Conservation (phyloP, 2,888 invertebrate genomes). For the Polymixis flavicincta region DNA sequence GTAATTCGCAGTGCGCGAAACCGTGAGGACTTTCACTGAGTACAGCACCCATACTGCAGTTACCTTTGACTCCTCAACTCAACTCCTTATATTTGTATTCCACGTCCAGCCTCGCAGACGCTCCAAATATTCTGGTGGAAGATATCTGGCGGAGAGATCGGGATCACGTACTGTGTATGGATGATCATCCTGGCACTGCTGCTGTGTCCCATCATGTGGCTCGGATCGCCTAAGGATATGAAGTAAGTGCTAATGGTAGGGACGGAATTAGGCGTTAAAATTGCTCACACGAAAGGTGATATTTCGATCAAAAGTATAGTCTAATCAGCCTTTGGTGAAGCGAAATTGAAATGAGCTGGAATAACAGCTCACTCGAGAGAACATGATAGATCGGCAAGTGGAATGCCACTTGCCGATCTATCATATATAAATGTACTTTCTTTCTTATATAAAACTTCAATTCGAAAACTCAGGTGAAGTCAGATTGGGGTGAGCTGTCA, state of each 20-base stretch:
- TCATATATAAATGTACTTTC: too few relatives aligned
- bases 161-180: conserved; percentile 96
- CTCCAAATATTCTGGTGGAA: conserved; percentile 94
- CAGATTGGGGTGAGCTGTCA: too few relatives aligned
- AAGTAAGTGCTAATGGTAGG: conserved; percentile 91
- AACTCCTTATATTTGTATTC: conserved; percentile 1
- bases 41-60: too few relatives aligned
- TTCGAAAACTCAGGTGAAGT: too few relatives aligned
- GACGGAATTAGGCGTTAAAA: not conserved
- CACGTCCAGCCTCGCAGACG: conserved; percentile 93
- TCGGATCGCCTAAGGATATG: conserved; percentile 97
- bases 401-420: too few relatives aligned
- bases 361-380: too few relatives aligned
- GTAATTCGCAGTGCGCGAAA: too few relatives aligned
- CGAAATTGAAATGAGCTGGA: too few relatives aligned
- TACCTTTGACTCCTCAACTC: not conserved
- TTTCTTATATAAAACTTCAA: too few relatives aligned
- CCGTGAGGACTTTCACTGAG: too few relatives aligned
- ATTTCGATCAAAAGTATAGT: not conserved
- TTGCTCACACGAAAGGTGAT: not conserved
- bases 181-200: conserved; percentile 93
- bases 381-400: too few relatives aligned
- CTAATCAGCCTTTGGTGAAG: too few relatives aligned
- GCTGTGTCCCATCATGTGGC: conserved; percentile 96
- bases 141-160: conserved; percentile 91